phyloP scores from a whole-genome alignment of 2,113 vertebrate genomes.

The Sinosuthora webbiana region DNA sequence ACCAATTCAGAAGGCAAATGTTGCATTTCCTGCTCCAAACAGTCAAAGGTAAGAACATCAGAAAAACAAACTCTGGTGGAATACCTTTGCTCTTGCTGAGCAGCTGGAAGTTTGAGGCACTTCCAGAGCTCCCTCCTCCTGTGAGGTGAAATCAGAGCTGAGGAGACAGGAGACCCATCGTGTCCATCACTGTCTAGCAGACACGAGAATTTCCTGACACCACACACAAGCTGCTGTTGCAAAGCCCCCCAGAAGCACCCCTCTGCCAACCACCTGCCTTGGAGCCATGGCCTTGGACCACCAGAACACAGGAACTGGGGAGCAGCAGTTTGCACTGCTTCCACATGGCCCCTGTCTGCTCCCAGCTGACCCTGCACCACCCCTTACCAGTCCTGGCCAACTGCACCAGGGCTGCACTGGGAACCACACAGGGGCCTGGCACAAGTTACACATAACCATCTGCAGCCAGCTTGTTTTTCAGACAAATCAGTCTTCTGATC shows the following conservation, averaged over 20 bases:
- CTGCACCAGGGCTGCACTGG: neutral
- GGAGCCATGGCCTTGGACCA: neutral
- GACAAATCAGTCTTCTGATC: neutral
- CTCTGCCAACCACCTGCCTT: neutral
- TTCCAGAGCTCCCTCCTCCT: neutral
- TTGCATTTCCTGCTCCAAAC: neutral
- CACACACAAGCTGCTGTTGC: neutral
- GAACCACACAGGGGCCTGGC: accelerated
- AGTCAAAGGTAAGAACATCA: neutral
- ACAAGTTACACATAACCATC: neutral
- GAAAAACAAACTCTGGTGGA: neutral
- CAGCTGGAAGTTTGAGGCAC: neutral
- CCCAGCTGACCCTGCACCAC: neutral
- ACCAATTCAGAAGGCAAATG: neutral
- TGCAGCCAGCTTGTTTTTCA: neutral
- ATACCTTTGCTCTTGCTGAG: neutral
- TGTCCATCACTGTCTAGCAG: neutral
- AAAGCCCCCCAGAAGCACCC: neutral
- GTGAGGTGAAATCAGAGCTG: neutral
- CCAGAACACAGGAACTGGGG: neutral
- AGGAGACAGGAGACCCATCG: neutral
- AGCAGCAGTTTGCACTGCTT: neutral
- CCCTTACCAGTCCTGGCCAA: neutral
- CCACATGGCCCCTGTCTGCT: neutral
- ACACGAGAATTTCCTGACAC: neutral